Percentiles rank a stretch among this genome's conserved stretches.
phyloP scores from a whole-genome alignment of 2,113 vertebrate genomes.

The Lepus timidus region DNA sequence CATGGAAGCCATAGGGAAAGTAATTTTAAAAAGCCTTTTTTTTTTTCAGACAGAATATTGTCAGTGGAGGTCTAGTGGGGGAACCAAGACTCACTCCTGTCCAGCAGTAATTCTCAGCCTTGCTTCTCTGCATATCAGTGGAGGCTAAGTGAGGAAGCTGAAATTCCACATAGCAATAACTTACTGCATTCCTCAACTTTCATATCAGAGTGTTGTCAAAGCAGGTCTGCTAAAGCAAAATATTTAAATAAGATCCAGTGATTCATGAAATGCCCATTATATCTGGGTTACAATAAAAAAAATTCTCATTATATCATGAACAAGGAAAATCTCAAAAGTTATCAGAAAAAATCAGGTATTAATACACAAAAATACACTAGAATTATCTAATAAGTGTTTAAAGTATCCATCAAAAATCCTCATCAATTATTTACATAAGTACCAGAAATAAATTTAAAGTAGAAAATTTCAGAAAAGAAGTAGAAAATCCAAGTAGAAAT shows the following conservation, averaged over 20 bases:
- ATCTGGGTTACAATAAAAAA: neutral
- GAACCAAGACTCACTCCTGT: neutral
- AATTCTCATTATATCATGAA: neutral
- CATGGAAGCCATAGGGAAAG: neutral
- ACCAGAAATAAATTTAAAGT: neutral
- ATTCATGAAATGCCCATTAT: neutral
- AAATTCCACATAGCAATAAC: neutral
- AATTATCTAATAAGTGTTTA: neutral
- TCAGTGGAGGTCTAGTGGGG: too few species aligned
- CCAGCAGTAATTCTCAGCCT: neutral
- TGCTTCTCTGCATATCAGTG: neutral
- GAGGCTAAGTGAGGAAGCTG: neutral
- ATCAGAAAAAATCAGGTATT: neutral
- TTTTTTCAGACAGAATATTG: neutral
- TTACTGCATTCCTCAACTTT: neutral
- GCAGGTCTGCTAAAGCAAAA: neutral
- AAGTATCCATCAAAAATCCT: neutral
- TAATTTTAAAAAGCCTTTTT: too few species aligned
- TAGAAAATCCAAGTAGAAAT: neutral
- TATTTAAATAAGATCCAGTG: neutral
- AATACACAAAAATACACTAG: neutral
- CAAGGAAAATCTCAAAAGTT: neutral
- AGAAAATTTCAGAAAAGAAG: neutral
- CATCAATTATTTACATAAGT: neutral
- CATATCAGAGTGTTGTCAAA: neutral